These are phyloP conservation scores for Acrobasis repandana DNA, from an alignment of 2,888 invertebrate species.

Conservation along the genomic window DNA sequence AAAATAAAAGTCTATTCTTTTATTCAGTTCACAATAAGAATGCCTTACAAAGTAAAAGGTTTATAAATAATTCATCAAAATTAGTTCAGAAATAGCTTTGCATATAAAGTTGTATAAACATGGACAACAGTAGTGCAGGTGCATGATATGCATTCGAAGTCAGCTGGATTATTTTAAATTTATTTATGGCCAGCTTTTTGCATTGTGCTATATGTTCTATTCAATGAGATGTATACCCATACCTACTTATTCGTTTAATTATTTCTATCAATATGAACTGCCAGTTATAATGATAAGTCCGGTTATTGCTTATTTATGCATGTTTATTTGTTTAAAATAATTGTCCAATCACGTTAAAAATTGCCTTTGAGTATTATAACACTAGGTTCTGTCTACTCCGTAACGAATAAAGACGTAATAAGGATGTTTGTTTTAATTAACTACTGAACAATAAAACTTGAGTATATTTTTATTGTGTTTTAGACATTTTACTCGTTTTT, in stretches of 20 bases:
- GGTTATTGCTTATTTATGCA: no score
- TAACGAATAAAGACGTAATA: no score
- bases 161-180: slow-evolving; percentile 7
- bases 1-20: neutral
- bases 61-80: slow-evolving; percentile 1
- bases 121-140: slow-evolving; percentile 3
- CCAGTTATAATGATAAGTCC: no score
- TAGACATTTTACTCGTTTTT: no score
- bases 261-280: neutral
- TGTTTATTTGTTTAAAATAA: no score
- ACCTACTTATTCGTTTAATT: neutral
- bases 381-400: no score
- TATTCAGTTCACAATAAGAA: neutral
- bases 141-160: slow-evolving; percentile 7
- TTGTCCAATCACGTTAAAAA: no score
- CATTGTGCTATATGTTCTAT: neutral
- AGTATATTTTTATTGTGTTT: no score
- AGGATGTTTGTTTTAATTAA: no score
- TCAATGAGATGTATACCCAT: neutral
- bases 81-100: neutral
- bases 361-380: no score
- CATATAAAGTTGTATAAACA: neutral
- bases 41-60: neutral
- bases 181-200: slow-evolving; percentile 12
- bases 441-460: no score